Conservation (phyloP, 2,797 vertebrate genomes). For the Euthynnus affinis region DNA sequence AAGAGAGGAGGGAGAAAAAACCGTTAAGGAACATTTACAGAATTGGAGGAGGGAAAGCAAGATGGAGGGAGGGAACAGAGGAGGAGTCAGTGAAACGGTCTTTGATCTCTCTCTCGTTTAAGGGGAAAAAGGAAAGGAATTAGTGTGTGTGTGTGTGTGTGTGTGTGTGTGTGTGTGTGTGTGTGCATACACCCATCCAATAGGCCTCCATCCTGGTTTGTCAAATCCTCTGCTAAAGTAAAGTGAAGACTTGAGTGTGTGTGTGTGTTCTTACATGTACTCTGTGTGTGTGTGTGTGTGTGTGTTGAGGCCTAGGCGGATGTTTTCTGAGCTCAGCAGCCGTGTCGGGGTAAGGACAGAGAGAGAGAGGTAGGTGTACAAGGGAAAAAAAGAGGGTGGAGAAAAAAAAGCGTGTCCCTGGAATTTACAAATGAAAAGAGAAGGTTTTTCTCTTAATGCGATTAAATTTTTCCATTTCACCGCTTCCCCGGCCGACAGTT, state of each 20-base stretch:
- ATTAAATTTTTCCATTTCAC: slow-evolving; percentile 91
- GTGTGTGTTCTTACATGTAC: slow-evolving; percentile 18
- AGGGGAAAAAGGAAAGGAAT: slow-evolving; percentile 65
- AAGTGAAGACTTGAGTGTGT: slow-evolving; percentile 44
- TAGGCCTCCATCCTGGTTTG: slow-evolving; percentile 59
- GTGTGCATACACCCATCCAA: slow-evolving; percentile 19
- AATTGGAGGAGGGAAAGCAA: slow-evolving; percentile 49
- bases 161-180: slow-evolving; percentile 22
- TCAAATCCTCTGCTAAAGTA: slow-evolving; percentile 58
- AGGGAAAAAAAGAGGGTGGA: slow-evolving; percentile 11
- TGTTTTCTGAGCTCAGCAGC: slow-evolving; percentile 80
- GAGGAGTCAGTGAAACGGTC: slow-evolving; percentile 58
- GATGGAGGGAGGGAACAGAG: slow-evolving; percentile 63
- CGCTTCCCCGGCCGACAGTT: slow-evolving; percentile 84
- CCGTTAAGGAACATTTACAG: slow-evolving; percentile 32
- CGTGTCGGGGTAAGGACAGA: slow-evolving; percentile 72
- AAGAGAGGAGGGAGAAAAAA: slow-evolving; percentile 15
- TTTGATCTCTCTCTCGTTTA: slow-evolving; percentile 79
- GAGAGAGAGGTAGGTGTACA: slow-evolving; percentile 53
- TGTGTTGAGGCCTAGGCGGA: slow-evolving; percentile 62
- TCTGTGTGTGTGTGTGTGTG: slow-evolving; percentile 30
- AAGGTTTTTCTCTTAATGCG: slow-evolving; percentile 89
- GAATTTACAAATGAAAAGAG: slow-evolving; percentile 90
- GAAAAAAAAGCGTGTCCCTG: slow-evolving; percentile 77
- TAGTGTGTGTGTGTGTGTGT: slow-evolving; percentile 52